Conservation (phyloP, 2,888 invertebrate species). For the Strigamia crassipes region DNA sequence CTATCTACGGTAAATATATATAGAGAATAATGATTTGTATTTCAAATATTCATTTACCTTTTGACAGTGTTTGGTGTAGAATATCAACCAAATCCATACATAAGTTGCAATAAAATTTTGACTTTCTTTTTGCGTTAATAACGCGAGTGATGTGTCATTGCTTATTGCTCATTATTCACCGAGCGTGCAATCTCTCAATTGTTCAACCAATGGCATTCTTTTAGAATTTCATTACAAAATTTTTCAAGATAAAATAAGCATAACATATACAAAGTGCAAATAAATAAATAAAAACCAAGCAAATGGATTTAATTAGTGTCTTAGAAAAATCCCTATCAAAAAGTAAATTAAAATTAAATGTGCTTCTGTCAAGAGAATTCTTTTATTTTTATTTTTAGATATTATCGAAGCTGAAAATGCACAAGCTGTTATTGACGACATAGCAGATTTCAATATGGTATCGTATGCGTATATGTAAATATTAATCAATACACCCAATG, state of each 20-base stretch:
- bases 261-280: neutral
- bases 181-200: neutral
- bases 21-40: neutral
- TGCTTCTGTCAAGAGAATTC: neutral
- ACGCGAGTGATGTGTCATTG: too few relatives aligned
- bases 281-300: neutral
- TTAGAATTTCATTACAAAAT: neutral
- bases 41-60: neutral
- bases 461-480: too few relatives aligned
- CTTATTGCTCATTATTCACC: neutral
- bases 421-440: neutral
- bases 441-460: slow-evolving; percentile 14
- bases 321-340: neutral
- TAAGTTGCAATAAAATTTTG: neutral
- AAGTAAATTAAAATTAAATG: neutral
- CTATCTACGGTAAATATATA: neutral
- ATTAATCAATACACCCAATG: neutral
- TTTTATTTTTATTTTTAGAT: neutral
- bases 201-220: neutral
- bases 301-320: neutral
- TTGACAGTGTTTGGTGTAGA: neutral
- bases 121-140: neutral
- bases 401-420: neutral
- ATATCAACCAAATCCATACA: neutral
- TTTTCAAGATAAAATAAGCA: slow-evolving; percentile 2